phyloP scores from a whole-genome alignment of 2,113 vertebrate species.

The Chloebia gouldiae region DNA sequence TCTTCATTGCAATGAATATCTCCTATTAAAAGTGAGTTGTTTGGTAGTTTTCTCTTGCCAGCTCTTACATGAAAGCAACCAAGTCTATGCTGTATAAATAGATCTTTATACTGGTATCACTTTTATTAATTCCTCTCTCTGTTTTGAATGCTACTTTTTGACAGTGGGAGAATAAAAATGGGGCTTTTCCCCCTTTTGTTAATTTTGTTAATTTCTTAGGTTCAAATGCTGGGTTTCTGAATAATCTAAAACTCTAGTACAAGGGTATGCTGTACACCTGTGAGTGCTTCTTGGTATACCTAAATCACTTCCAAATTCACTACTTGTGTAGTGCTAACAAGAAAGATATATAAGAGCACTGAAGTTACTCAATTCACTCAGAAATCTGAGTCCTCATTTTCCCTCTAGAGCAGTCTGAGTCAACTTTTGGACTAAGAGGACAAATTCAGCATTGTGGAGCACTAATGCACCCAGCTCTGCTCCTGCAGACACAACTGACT shows the following conservation, averaged over 20 bases:
- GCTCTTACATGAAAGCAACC: constrained; percentile 5
- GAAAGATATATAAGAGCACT: not conserved
- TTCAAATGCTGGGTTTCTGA: not conserved
- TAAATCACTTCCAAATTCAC: not conserved
- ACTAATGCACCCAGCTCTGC: not conserved
- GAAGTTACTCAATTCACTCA: not conserved
- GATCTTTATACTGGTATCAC: not conserved
- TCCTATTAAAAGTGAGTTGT: constrained; percentile 13
- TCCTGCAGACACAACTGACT: not conserved
- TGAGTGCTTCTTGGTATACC: not conserved
- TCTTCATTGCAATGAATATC: not conserved
- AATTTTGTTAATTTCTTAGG: not conserved
- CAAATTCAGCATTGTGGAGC: not conserved
- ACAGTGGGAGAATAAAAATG: not conserved
- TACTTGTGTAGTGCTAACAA: not conserved
- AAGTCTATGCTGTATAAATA: not conserved
- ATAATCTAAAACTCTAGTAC: not conserved
- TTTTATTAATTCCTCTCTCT: not conserved
- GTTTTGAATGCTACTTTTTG: not conserved
- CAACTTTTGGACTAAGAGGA: not conserved
- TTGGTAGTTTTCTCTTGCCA: constrained; percentile 23
- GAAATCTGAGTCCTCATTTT: not conserved
- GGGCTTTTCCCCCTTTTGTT: not conserved
- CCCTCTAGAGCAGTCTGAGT: not conserved
- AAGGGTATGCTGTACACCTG: not conserved